Evolutionary conservation across 2,797 vertebrate species (phyloP).

Genomic region (Gobio occitaniae): DNA sequence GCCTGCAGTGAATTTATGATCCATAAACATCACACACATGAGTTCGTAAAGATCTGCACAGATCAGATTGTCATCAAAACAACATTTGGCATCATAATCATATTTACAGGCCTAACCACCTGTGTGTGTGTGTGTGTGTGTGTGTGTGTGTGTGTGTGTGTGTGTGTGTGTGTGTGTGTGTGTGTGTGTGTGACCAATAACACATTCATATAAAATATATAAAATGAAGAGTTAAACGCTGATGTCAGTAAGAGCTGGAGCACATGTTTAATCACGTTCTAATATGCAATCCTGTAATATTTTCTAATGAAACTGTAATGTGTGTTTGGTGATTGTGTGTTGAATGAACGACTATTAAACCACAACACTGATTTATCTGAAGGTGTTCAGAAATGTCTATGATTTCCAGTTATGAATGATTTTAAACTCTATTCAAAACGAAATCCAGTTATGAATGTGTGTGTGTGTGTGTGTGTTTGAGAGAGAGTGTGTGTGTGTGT

Average conservation of each 20-base stretch:
- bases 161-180: too few relatives aligned
- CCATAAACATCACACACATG: background rate
- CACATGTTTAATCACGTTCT: background rate
- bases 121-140: too few relatives aligned
- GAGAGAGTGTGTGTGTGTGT: too few relatives aligned
- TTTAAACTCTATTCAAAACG: too few relatives aligned
- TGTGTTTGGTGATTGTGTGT: background rate
- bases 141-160: too few relatives aligned
- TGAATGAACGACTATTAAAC: background rate
- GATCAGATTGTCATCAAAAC: slow-evolving; percentile 18
- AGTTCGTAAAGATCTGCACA: background rate
- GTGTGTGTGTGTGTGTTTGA: too few relatives aligned
- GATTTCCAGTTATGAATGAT: background rate
- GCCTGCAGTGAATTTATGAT: background rate
- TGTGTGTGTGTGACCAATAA: background rate
- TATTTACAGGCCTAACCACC: slow-evolving; percentile 5
- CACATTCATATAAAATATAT: background rate
- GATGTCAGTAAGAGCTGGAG: background rate
- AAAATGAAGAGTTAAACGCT: background rate
- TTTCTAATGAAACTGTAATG: background rate
- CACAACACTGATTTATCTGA: background rate
- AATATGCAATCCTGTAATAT: background rate
- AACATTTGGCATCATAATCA: slow-evolving; percentile 7
- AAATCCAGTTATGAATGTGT: too few relatives aligned
- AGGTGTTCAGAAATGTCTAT: background rate